Conservation (phyloP, 64 coral and sea anemone species). For the Dendronephthya gigantea region DNA sequence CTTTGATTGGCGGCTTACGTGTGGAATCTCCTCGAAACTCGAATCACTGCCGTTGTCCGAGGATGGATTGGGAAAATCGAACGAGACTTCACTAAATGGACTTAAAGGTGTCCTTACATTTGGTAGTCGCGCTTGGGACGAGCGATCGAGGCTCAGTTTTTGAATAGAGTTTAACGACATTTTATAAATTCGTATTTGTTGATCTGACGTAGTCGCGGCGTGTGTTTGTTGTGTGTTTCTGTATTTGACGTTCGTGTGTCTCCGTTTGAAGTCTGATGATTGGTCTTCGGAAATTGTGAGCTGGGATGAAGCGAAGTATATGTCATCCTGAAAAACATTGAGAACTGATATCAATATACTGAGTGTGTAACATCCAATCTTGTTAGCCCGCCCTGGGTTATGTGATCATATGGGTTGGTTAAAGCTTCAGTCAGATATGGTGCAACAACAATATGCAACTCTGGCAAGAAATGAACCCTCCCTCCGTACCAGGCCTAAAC, state of each 20-base stretch:
- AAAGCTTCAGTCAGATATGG: no score
- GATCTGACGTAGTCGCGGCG: neutral
- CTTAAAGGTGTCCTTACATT: neutral
- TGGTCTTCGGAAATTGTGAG: neutral
- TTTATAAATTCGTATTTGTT: slow-evolving; percentile 13
- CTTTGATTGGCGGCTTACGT: neutral
- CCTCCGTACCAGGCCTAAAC: no score
- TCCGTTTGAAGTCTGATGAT: neutral
- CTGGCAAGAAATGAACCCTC: no score
- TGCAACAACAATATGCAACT: no score
- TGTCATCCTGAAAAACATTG: neutral
- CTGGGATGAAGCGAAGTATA: neutral
- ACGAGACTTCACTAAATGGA: neutral
- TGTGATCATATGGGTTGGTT: no score
- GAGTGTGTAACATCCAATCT: no score
- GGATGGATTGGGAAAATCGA: neutral
- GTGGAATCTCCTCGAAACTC: neutral
- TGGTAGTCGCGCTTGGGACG: neutral
- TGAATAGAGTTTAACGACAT: slow-evolving; percentile 4
- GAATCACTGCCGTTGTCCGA: neutral
- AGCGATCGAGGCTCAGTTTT: neutral
- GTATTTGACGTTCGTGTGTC: slow-evolving; percentile 1
- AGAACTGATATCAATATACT: neutral
- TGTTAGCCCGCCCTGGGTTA: no score
- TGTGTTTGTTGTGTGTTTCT: slow-evolving; percentile 5